Conservation (phyloP, 2,113 vertebrate species). For the Marmota flaviventris region DNA sequence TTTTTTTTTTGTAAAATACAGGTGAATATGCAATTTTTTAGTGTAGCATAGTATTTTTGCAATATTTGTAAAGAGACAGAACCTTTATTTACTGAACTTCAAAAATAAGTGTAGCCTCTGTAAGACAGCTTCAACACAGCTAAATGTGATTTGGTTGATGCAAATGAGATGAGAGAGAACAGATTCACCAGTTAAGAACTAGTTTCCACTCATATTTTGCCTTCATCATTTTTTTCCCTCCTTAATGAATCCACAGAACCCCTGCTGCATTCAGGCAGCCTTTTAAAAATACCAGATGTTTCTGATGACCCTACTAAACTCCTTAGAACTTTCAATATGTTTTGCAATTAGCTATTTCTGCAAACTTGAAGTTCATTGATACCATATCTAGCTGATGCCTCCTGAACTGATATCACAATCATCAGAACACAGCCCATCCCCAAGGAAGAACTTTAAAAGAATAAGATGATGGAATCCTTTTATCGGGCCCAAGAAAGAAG, state of each 20-base stretch:
- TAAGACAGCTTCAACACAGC: neutral
- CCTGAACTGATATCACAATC: neutral
- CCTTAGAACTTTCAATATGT: neutral
- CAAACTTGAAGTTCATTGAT: neutral
- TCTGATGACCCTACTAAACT: conserved; percentile 3
- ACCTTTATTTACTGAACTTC: conserved; percentile 46
- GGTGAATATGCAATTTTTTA: neutral
- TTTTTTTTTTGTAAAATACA: neutral
- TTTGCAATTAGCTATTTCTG: neutral
- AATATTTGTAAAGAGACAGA: neutral
- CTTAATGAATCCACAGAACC: neutral
- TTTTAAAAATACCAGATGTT: conserved; percentile 52
- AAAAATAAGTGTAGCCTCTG: conserved; percentile 42
- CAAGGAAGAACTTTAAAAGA: neutral
- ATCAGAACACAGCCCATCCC: neutral
- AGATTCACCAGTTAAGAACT: neutral
- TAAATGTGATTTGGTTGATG: neutral
- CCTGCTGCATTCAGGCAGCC: neutral
- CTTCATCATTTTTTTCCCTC: conserved; percentile 7
- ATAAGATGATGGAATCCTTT: neutral
- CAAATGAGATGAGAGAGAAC: conserved; percentile 1
- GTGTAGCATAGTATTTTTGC: neutral
- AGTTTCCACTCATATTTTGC: conserved; percentile 7
- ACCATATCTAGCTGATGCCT: neutral
- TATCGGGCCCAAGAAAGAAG: neutral